phyloP scores from a whole-genome alignment of 2,113 vertebrate genomes.

The Argyrosomus japonicus region DNA sequence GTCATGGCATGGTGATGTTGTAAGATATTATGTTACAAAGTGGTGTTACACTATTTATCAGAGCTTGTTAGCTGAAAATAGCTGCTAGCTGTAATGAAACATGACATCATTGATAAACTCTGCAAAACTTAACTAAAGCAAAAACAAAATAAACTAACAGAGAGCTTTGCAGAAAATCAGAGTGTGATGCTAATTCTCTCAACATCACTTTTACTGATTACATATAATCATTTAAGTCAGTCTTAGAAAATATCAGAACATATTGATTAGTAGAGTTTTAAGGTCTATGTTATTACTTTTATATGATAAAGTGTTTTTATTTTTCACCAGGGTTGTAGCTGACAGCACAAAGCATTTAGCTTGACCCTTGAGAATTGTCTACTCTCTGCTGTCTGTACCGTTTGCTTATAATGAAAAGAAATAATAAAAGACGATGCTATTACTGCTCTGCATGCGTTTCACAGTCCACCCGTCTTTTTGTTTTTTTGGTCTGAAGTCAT shows the following conservation, averaged over 20 bases:
- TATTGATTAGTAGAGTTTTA: too few species aligned
- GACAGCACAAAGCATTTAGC: not conserved
- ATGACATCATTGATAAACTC: not conserved
- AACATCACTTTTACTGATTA: not conserved
- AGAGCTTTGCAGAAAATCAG: not conserved
- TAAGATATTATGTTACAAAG: too few species aligned
- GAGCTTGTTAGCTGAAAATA: not conserved
- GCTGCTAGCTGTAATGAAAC: not conserved
- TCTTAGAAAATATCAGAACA: too few species aligned
- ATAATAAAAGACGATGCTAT: not conserved
- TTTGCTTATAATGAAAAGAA: not conserved
- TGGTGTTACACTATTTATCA: not conserved
- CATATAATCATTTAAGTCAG: not conserved
- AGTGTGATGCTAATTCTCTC: not conserved
- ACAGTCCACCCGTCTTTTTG: not conserved
- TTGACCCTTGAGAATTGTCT: not conserved
- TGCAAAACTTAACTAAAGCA: not conserved
- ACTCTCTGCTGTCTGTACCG: not conserved
- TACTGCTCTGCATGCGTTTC: not conserved
- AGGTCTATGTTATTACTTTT: not conserved
- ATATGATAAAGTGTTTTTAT: not conserved
- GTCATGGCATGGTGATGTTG: too few species aligned
- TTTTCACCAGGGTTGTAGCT: not conserved
- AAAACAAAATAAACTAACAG: not conserved
- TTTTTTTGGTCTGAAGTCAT: not conserved